Evolutionary conservation across 1,140 invertebrate genomes (phyloP).

Genomic region (Bombus fervidus): DNA sequence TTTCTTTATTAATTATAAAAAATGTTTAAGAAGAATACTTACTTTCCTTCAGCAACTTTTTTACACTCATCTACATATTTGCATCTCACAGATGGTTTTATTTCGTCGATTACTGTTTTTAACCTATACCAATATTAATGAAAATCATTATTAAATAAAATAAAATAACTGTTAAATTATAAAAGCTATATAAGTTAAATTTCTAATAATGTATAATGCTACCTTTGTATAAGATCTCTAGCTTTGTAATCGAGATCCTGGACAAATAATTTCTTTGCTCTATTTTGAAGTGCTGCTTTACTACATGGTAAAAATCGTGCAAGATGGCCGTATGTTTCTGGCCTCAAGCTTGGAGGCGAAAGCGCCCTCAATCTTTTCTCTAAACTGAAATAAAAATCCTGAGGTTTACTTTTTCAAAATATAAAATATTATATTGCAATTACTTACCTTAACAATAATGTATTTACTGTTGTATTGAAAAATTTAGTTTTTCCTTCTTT

Average conservation of each 20-base stretch:
- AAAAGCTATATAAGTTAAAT: conserved; percentile 18
- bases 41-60: conserved; percentile 84
- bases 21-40: conserved; percentile 67
- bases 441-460: conserved; percentile 84
- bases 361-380: conserved; percentile 83
- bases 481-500: conserved; percentile 86
- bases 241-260: conserved; percentile 85
- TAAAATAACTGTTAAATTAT: conserved; percentile 28
- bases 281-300: conserved; percentile 87
- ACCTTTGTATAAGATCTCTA: conserved; percentile 81
- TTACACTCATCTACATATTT: conserved; percentile 85
- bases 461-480: conserved; percentile 86
- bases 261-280: conserved; percentile 86
- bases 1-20: conserved; percentile 4
- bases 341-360: conserved; percentile 77
- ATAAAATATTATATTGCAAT: conserved; percentile 18
- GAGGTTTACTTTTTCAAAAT: conserved; percentile 14
- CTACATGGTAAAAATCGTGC: conserved; percentile 86
- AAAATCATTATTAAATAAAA: conserved; percentile 42
- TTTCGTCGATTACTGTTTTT: conserved; percentile 82
- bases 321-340: conserved; percentile 86
- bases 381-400: conserved; percentile 82
- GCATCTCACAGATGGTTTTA: conserved; percentile 84
- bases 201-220: neutral
- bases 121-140: conserved; percentile 74